A percentile compares a stretch with the other conserved stretches of the same genome.
phyloP scores from a whole-genome alignment of 2,888 invertebrate genomes.

The Punctoribates punctum region DNA sequence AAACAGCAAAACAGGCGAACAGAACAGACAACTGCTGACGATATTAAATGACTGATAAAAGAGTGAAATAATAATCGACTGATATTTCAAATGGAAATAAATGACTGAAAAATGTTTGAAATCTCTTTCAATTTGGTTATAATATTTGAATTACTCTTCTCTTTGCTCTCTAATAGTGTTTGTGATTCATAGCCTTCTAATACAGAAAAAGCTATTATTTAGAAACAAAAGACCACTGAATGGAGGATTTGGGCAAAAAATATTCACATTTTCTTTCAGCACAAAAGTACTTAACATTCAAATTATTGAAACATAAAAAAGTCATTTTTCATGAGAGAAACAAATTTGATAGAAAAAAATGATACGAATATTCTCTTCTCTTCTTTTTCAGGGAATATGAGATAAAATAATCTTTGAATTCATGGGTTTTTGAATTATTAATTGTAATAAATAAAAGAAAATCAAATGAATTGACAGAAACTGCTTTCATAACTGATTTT shows the following conservation, averaged over 20 bases:
- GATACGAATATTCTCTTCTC: neutral
- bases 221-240: neutral
- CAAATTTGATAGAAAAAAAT: neutral
- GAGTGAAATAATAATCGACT: neutral
- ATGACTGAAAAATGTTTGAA: neutral
- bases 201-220: neutral
- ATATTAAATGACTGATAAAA: neutral
- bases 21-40: too few relatives aligned
- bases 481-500: too few relatives aligned
- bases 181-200: slow-evolving; percentile 4
- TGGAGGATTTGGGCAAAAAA: too few relatives aligned
- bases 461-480: too few relatives aligned
- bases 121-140: neutral
- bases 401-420: neutral
- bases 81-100: neutral
- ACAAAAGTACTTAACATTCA: slow-evolving; percentile 3
- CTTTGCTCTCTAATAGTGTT: neutral
- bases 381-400: neutral
- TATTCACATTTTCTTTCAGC: neutral
- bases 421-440: too few relatives aligned
- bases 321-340: neutral
- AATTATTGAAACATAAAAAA: neutral
- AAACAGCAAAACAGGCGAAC: too few relatives aligned
- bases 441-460: too few relatives aligned
- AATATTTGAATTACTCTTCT: neutral